These are phyloP conservation scores for Bibio marci DNA, from an alignment of 2,888 invertebrate species.

Conservation along the genomic window DNA sequence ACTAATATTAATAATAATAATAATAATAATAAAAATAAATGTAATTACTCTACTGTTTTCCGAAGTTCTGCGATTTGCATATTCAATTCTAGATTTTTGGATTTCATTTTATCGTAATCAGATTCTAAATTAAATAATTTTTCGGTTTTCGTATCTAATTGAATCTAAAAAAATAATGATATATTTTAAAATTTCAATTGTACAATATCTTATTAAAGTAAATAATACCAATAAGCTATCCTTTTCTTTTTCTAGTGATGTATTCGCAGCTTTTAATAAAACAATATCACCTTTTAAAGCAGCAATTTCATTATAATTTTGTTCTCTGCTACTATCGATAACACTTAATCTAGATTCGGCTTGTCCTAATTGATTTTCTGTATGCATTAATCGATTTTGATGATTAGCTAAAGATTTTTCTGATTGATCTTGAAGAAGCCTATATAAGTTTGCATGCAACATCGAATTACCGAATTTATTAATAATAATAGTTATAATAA, in stretches of 20 bases:
- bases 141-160: conserved; percentile 57
- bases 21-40: neutral
- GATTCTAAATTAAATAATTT: conserved; percentile 43
- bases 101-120: conserved; percentile 41
- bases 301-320: conserved; percentile 40
- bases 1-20: neutral
- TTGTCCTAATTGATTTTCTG: conserved; percentile 44
- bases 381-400: conserved; percentile 44
- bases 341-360: conserved; percentile 38
- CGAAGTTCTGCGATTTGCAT: conserved; percentile 36
- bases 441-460: conserved; percentile 24
- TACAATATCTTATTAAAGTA: no score
- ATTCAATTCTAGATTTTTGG: conserved; percentile 36
- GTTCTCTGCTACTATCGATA: conserved; percentile 39
- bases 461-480: no score
- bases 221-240: conserved; percentile 44
- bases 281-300: conserved; percentile 44
- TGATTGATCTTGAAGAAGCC: conserved; percentile 58
- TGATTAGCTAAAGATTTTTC: conserved; percentile 52
- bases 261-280: conserved; percentile 41
- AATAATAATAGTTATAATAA: neutral
- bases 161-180: conserved; percentile 25
- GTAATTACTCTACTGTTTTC: conserved; percentile 33
- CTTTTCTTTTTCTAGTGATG: conserved; percentile 51
- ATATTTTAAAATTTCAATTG: neutral